Evolutionary conservation across 2,888 invertebrate species (phyloP).

Genomic region (Agrotis exclamationis): DNA sequence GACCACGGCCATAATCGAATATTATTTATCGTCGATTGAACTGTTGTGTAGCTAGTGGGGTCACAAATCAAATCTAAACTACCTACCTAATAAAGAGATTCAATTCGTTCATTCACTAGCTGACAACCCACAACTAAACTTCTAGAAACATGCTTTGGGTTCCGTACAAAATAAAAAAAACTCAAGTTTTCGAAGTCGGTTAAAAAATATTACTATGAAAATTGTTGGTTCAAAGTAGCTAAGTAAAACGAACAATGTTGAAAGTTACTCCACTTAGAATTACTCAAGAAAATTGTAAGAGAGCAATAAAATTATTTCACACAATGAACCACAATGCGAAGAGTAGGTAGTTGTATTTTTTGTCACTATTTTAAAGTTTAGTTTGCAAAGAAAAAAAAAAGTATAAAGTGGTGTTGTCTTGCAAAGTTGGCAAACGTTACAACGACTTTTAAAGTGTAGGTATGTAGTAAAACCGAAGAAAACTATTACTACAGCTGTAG

Average conservation of each 20-base stretch:
- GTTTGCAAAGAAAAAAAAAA: background rate
- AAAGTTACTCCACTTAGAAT: slow-evolving; percentile 3
- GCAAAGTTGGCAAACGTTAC: slow-evolving; percentile 4
- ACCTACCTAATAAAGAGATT: too few species aligned
- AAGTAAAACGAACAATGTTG: background rate
- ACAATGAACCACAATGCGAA: background rate
- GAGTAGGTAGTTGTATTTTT: slow-evolving; percentile 15
- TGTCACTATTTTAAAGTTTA: background rate
- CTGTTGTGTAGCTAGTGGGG: background rate
- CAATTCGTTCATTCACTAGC: too few species aligned
- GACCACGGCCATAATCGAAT: slow-evolving; percentile 19
- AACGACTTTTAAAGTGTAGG: background rate
- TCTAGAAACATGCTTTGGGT: too few species aligned
- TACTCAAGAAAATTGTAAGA: background rate
- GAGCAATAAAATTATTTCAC: slow-evolving; percentile 8
- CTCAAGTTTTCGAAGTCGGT: too few species aligned
- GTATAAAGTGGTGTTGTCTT: slow-evolving; percentile 15
- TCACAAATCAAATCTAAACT: background rate
- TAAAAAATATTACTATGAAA: too few species aligned
- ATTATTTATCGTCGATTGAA: slow-evolving; percentile 2
- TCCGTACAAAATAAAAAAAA: too few species aligned
- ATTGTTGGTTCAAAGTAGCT: too few species aligned
- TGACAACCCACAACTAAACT: too few species aligned
- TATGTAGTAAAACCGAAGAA: background rate
- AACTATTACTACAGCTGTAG: background rate